Evolutionary conservation across 2,113 vertebrate species (phyloP).

Genomic region (Climacteris rufus): DNA sequence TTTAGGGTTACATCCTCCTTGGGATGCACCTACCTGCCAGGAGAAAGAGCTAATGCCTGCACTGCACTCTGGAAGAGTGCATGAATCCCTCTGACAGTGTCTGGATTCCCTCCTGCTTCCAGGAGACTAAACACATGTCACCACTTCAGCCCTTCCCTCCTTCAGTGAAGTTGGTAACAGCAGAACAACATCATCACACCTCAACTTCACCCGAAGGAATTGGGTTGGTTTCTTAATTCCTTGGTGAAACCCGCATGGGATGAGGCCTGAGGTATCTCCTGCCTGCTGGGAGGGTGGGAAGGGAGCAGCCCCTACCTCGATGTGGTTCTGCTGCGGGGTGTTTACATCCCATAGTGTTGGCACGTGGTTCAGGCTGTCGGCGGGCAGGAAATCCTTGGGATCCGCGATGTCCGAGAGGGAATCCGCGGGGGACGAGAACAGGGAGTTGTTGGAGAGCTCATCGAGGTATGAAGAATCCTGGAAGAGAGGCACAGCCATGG

Average conservation of each 20-base stretch:
- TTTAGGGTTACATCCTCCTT: not conserved
- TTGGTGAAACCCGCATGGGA: fast-evolving
- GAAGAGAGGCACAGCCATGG: not conserved
- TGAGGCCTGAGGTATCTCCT: not conserved
- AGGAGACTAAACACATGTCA: not conserved
- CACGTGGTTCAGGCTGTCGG: constrained; percentile 80
- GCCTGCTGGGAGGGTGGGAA: not conserved
- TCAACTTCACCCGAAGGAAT: not conserved
- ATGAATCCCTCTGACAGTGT: not conserved
- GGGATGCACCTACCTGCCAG: not conserved
- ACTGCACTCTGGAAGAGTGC: not conserved
- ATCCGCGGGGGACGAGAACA: constrained; percentile 90
- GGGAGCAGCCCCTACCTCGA: constrained; percentile 74
- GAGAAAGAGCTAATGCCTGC: not conserved
- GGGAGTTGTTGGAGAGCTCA: constrained; percentile 85
- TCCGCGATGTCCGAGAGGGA: constrained; percentile 89
- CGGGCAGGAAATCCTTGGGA: constrained; percentile 76
- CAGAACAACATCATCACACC: fast-evolving
- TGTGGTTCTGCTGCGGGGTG: constrained; percentile 75
- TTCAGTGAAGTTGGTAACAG: not conserved
- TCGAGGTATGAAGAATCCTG: constrained; percentile 91
- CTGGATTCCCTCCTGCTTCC: not conserved
- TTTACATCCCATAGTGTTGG: constrained; percentile 91
- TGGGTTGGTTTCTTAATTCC: not conserved
- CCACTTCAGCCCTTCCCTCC: not conserved